Conservation (phyloP, 2,888 invertebrate genomes). For the Oscheius sp. region DNA sequence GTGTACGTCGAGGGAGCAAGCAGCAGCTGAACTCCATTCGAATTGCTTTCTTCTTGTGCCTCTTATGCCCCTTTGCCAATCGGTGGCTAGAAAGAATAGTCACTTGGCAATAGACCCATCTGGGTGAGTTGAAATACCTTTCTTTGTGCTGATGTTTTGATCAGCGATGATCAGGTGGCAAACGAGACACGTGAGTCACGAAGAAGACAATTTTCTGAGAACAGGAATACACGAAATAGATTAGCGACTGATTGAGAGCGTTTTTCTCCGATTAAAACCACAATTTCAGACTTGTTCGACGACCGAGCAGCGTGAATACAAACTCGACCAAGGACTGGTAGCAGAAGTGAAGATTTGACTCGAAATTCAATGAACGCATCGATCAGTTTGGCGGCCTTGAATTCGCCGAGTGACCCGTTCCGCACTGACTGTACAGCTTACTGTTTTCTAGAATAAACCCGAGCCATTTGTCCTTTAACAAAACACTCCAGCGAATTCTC, state of each 20-base stretch:
- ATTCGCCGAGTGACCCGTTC: slow-evolving; percentile 17
- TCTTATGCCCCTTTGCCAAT: slow-evolving; percentile 66
- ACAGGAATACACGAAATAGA: too few relatives aligned
- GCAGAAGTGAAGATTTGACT: background rate
- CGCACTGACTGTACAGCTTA: slow-evolving; percentile 8
- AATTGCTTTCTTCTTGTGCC: slow-evolving; percentile 69
- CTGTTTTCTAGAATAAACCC: slow-evolving; percentile 11
- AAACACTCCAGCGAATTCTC: slow-evolving; percentile 14
- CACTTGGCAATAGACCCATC: slow-evolving; percentile 48
- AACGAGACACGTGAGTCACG: background rate
- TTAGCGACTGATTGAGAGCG: too few relatives aligned
- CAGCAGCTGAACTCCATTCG: slow-evolving; percentile 62
- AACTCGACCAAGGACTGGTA: slow-evolving; percentile 49
- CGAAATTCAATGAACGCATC: background rate
- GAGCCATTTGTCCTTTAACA: background rate
- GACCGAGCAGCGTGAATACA: slow-evolving; percentile 50
- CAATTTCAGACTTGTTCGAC: slow-evolving; percentile 31
- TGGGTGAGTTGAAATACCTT: slow-evolving; percentile 9
- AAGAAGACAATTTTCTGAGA: background rate
- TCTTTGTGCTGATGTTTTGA: too few relatives aligned
- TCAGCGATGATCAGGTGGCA: background rate
- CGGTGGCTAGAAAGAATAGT: slow-evolving; percentile 48
- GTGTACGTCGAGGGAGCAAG: slow-evolving; percentile 62
- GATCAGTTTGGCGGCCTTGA: slow-evolving; percentile 12
- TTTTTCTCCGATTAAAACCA: background rate